These are phyloP conservation scores for Pseudochromis fuscus DNA, from an alignment of 2,797 vertebrate genomes.

Conservation along the genomic window DNA sequence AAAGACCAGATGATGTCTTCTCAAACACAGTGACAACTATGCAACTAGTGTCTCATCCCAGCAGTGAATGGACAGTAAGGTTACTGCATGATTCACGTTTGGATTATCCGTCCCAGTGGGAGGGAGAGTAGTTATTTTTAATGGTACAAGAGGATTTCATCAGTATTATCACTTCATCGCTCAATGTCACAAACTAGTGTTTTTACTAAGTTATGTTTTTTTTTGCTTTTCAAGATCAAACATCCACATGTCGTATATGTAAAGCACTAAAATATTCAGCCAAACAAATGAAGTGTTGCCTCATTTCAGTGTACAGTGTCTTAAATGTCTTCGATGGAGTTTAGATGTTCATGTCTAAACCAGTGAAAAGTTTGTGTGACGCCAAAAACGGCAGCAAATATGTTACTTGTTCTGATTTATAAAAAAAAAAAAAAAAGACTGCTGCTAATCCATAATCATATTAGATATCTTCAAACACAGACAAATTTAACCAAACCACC, in stretches of 20 bases:
- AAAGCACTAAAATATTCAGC: constrained; percentile 41
- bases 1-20: not conserved
- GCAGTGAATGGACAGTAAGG: not conserved
- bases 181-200: not conserved
- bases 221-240: constrained; percentile 35
- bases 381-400: not conserved
- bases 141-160: constrained; percentile 14
- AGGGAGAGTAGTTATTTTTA: constrained; percentile 14
- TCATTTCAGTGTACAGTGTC: not conserved
- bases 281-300: not conserved
- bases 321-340: too few relatives aligned
- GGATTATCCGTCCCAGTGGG: constrained; percentile 10
- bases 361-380: not conserved
- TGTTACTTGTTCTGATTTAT: too few relatives aligned
- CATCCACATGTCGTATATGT: constrained; percentile 18
- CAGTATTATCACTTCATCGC: constrained; percentile 21
- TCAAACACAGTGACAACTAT: constrained; percentile 37
- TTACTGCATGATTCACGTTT: constrained; percentile 14
- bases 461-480: too few relatives aligned
- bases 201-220: constrained; percentile 39
- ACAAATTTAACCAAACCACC: too few relatives aligned
- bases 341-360: too few relatives aligned
- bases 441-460: too few relatives aligned
- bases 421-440: too few relatives aligned
- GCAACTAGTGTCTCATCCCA: constrained; percentile 46